These are phyloP conservation scores for rat (Rattus norvegicus) DNA, from an alignment of 2,113 vertebrate species.

Conservation along the genomic window DNA sequence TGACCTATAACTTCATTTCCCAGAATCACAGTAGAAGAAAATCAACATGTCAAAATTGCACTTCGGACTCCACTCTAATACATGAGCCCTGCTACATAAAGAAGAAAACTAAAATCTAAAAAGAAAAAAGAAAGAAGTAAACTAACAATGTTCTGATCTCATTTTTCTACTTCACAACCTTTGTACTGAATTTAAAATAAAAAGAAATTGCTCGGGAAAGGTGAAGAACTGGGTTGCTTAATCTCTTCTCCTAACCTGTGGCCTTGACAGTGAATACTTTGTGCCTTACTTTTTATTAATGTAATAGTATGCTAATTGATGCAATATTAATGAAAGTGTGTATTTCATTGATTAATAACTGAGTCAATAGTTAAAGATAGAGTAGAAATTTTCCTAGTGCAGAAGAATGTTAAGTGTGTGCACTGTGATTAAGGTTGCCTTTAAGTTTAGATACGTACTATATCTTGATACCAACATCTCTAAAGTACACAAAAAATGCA, in stretches of 20 bases:
- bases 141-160: background rate
- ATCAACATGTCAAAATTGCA: background rate
- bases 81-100: background rate
- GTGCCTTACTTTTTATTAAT: background rate
- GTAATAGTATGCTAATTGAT: background rate
- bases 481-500: background rate
- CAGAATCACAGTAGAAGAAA: background rate
- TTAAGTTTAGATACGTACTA: background rate
- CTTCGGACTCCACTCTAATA: background rate
- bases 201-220: background rate
- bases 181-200: background rate
- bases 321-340: background rate
- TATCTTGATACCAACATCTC: background rate
- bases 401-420: background rate
- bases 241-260: background rate
- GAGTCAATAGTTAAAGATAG: background rate
- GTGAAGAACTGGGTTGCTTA: background rate
- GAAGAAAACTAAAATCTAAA: too few species aligned
- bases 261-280: background rate
- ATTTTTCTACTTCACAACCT: background rate
- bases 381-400: background rate
- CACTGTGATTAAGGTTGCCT: background rate
- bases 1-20: too few species aligned
- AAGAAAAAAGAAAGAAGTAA: too few species aligned
- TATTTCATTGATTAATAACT: background rate